Conservation (phyloP, 1,140 invertebrate genomes). For the Platyura marginata region DNA sequence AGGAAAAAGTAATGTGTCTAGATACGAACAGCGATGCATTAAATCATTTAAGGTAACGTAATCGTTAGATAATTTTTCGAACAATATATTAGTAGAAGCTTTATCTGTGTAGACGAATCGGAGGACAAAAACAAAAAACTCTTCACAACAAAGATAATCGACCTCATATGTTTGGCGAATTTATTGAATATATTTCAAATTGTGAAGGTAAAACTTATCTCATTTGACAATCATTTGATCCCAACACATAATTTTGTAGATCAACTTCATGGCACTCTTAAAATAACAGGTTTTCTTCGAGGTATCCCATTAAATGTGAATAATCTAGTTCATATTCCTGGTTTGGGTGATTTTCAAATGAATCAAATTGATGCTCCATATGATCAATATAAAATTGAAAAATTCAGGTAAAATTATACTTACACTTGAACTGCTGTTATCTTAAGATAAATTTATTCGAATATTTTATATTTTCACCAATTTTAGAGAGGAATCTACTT, state of each 20-base stretch:
- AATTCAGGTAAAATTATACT: conserved; percentile 26
- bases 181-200: conserved; percentile 45
- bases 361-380: conserved; percentile 49
- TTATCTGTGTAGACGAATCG: conserved; percentile 34
- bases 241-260: conserved; percentile 10
- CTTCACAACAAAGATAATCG: conserved; percentile 58
- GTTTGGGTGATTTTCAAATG: conserved; percentile 86
- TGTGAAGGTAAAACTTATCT: neutral
- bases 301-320: conserved; percentile 70
- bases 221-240: neutral
- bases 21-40: conserved; percentile 60
- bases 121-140: conserved; percentile 57
- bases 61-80: neutral
- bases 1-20: conserved; percentile 60
- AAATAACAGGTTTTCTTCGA: conserved; percentile 70
- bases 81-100: neutral
- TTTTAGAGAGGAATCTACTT: too few relatives aligned
- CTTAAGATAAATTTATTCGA: neutral
- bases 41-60: conserved; percentile 48
- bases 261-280: conserved; percentile 48
- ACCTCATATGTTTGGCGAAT: conserved; percentile 64
- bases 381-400: conserved; percentile 58
- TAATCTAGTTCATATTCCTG: conserved; percentile 72
- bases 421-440: too few relatives aligned
- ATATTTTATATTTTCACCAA: neutral